These are phyloP conservation scores for Gavialis gangeticus DNA, from an alignment of 2,113 vertebrate genomes.

Conservation along the genomic window DNA sequence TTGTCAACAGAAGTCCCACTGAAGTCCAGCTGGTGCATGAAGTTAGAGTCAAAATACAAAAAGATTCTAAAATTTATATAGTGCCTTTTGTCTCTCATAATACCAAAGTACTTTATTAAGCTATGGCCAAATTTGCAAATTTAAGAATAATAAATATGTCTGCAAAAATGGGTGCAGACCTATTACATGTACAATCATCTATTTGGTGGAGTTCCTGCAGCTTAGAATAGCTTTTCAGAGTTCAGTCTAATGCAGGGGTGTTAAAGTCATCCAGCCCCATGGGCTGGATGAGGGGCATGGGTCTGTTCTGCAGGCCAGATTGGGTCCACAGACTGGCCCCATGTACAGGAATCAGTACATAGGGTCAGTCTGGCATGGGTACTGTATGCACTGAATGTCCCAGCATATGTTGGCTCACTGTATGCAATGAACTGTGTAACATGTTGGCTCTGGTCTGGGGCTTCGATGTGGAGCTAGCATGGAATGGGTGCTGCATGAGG, in stretches of 20 bases:
- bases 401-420: too few relatives aligned
- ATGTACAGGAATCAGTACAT: too few relatives aligned
- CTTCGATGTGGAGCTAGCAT: too few relatives aligned
- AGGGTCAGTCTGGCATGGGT: too few relatives aligned
- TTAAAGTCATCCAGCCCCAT: not conserved
- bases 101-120: not conserved
- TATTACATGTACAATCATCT: not conserved
- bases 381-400: too few relatives aligned
- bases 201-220: not conserved
- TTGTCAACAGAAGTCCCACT: not conserved
- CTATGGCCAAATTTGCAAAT: not conserved
- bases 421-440: too few relatives aligned
- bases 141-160: not conserved
- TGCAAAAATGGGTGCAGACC: not conserved
- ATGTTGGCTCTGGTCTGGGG: too few relatives aligned
- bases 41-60: not conserved
- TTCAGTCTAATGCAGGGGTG: not conserved
- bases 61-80: not conserved
- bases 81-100: not conserved
- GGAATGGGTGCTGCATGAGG: too few relatives aligned
- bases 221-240: not conserved
- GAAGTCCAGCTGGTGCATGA: not conserved
- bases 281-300: too few relatives aligned
- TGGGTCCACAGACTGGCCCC: too few relatives aligned
- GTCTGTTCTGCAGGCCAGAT: too few relatives aligned